A percentile compares a stretch with the other conserved stretches of the same genome.
Conservation (phyloP, 1,140 invertebrate species). For the Saccostrea echinata region DNA sequence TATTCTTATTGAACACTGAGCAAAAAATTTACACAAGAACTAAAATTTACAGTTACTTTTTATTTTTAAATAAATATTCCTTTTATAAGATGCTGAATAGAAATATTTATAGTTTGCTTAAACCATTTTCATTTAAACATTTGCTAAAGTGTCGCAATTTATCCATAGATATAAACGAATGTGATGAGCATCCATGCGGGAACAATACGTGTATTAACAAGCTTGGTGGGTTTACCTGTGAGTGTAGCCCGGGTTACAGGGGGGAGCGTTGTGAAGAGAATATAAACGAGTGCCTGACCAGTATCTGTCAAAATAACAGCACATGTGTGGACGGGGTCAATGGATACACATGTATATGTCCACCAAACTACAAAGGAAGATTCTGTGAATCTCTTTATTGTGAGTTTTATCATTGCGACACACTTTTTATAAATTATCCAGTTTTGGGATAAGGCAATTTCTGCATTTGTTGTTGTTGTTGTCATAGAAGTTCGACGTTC, state of each 20-base stretch:
- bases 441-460: no score
- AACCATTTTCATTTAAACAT: no score
- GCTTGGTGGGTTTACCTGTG: constrained; percentile 88
- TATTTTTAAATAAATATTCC: no score
- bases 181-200: constrained; percentile 66
- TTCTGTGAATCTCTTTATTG: constrained; percentile 58
- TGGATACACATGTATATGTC: constrained; percentile 62
- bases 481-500: no score
- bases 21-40: no score
- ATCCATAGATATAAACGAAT: constrained; percentile 68
- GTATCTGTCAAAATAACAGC: constrained; percentile 80
- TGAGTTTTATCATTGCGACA: background rate
- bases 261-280: constrained; percentile 95
- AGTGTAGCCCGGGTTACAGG: constrained; percentile 93
- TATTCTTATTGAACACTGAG: no score
- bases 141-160: background rate
- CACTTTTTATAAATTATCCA: background rate
- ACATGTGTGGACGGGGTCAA: constrained; percentile 58
- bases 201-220: constrained; percentile 69
- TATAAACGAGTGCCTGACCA: constrained; percentile 82
- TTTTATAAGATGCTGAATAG: no score
- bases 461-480: no score
- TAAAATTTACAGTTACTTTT: no score
- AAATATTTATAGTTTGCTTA: no score
- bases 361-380: constrained; percentile 53